Percentiles rank a stretch among this genome's conserved stretches.
Evolutionary conservation across 2,888 invertebrate species (phyloP).

Genomic region (Ophion slaviceki): DNA sequence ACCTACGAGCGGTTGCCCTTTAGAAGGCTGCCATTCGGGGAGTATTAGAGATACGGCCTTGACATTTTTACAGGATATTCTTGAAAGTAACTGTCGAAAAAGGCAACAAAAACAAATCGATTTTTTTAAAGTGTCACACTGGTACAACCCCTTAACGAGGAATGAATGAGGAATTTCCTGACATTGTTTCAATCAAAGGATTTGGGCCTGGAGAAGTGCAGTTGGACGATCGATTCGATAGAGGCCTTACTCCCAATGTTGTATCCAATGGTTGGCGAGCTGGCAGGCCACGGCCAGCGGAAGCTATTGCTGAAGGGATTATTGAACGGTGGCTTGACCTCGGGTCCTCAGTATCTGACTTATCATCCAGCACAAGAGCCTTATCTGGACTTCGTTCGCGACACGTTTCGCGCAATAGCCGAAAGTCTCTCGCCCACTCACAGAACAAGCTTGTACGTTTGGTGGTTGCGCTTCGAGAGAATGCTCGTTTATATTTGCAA

Average conservation of each 20-base stretch:
- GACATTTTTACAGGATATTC: too few relatives aligned
- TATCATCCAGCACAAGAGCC: constrained; percentile 87
- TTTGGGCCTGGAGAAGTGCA: constrained; percentile 73
- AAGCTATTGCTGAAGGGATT: constrained; percentile 74
- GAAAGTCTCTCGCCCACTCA: constrained; percentile 84
- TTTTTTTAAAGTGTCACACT: too few relatives aligned
- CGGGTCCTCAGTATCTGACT: constrained; percentile 86
- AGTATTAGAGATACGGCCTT: too few relatives aligned
- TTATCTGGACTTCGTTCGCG: constrained; percentile 85
- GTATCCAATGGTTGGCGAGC: constrained; percentile 76
- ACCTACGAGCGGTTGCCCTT: too few relatives aligned
- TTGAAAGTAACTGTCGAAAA: too few relatives aligned
- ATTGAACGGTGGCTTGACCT: constrained; percentile 83
- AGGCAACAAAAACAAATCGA: too few relatives aligned
- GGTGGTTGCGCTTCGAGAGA: constrained; percentile 88
- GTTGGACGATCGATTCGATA: constrained; percentile 78
- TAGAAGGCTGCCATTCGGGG: too few relatives aligned
- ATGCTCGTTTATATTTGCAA: constrained; percentile 82
- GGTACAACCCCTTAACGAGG: not conserved
- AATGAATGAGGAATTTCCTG: not conserved
- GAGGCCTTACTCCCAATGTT: constrained; percentile 78
- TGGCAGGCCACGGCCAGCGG: constrained; percentile 71
- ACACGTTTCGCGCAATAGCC: constrained; percentile 85
- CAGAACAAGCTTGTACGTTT: constrained; percentile 85
- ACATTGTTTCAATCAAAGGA: constrained; percentile 65